Evolutionary conservation across 1,140 invertebrate species (phyloP).

Genomic region (Achatina immaculata): DNA sequence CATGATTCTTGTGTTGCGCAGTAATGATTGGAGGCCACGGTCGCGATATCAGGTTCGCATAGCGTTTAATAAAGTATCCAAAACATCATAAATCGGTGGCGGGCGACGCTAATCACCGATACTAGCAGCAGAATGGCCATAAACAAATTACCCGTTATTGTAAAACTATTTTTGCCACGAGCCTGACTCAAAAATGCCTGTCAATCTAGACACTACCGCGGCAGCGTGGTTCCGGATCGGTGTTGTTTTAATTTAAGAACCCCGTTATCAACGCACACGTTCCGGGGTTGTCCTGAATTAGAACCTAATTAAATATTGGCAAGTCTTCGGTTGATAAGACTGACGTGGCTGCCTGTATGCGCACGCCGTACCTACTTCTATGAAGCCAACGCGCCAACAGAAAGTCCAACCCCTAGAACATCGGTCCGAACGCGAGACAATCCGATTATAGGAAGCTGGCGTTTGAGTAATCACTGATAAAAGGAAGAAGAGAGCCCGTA

Average conservation of each 20-base stretch:
- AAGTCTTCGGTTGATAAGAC: background rate
- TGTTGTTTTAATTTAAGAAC: constrained; percentile 19
- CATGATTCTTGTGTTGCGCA: background rate
- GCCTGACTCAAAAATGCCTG: background rate
- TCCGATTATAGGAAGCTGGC: background rate
- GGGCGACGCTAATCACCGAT: constrained; percentile 20
- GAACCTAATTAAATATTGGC: constrained; percentile 20
- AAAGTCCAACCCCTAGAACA: background rate
- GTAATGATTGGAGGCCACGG: constrained; percentile 16
- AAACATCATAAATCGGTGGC: constrained; percentile 33
- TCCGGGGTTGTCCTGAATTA: background rate
- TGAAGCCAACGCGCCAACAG: background rate
- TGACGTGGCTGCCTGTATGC: background rate
- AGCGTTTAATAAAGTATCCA: constrained; percentile 18
- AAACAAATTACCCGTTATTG: constrained; percentile 29
- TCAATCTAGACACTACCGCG: background rate
- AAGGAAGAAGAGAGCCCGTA: background rate
- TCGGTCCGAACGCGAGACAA: background rate
- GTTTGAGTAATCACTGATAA: constrained; percentile 10
- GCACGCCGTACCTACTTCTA: background rate
- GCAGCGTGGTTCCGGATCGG: background rate
- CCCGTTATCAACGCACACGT: background rate
- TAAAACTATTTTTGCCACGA: constrained; percentile 8
- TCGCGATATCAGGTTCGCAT: background rate
- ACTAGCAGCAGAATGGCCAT: background rate